These are phyloP conservation scores for Perizoma flavofasciatum DNA, from an alignment of 2,888 invertebrate species.

Conservation along the genomic window DNA sequence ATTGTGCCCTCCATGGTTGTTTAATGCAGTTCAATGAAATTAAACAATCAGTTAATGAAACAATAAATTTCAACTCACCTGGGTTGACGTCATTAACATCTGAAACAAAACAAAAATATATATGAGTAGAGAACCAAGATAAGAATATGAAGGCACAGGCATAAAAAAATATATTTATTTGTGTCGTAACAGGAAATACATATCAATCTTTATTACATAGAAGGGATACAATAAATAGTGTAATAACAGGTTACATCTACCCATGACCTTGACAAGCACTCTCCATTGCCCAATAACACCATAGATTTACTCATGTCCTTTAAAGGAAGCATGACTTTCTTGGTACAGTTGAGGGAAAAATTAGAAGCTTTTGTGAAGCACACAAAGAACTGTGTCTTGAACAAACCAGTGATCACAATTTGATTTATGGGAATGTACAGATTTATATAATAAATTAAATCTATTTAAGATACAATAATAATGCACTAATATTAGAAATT, in stretches of 20 bases:
- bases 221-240: conserved; percentile 3
- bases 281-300: conserved; percentile 31
- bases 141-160: neutral
- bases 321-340: conserved; percentile 29
- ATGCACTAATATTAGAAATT: too few species aligned
- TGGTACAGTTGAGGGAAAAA: conserved; percentile 23
- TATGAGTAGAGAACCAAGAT: neutral
- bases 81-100: conserved; percentile 27
- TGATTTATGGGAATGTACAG: too few species aligned
- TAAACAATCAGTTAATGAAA: too few species aligned
- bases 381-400: too few species aligned
- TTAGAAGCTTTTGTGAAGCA: neutral
- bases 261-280: conserved; percentile 30
- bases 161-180: too few species aligned
- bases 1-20: too few species aligned
- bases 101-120: conserved; percentile 23
- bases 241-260: conserved; percentile 8
- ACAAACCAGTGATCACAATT: too few species aligned
- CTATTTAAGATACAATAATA: too few species aligned
- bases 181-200: conserved; percentile 4
- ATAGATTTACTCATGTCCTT: conserved; percentile 28
- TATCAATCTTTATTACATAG: conserved; percentile 5
- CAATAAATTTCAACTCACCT: conserved; percentile 21
- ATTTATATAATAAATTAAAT: too few species aligned
- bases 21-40: too few species aligned